Percentiles rank a stretch among this genome's conserved stretches.
Evolutionary conservation across 2,797 vertebrate species (phyloP).

Genomic region (Acipenser transmontanus): DNA sequence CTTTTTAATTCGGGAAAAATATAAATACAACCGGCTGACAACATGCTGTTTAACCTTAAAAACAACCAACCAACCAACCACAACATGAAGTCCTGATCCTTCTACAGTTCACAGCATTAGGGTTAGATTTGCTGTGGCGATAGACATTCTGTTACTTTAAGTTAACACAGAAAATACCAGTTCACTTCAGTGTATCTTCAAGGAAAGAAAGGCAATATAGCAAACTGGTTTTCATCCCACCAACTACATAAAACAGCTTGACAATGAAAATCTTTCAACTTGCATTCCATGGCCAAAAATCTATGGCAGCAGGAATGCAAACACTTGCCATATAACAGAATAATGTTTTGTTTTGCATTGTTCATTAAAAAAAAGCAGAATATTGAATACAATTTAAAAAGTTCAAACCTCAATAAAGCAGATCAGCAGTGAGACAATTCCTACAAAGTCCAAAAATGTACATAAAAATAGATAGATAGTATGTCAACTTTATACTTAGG

Average conservation of each 20-base stretch:
- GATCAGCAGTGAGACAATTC: too few relatives aligned
- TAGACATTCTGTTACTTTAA: constrained; percentile 36
- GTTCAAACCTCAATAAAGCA: too few relatives aligned
- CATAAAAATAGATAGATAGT: too few relatives aligned
- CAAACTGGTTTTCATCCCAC: constrained; percentile 28
- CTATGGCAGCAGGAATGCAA: constrained; percentile 47
- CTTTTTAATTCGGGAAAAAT: too few relatives aligned
- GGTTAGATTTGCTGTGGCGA: constrained; percentile 26
- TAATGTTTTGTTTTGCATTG: neutral
- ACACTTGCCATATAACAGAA: constrained; percentile 33
- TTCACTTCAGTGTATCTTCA: constrained; percentile 27
- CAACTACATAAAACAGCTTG: constrained; percentile 35
- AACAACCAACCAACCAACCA: too few relatives aligned
- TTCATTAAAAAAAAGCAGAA: neutral
- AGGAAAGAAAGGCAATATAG: constrained; percentile 34
- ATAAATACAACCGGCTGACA: too few relatives aligned
- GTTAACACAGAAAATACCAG: constrained; percentile 47
- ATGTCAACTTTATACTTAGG: too few relatives aligned
- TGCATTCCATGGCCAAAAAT: constrained; percentile 43
- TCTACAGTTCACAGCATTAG: too few relatives aligned
- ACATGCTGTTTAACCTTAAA: too few relatives aligned
- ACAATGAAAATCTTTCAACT: constrained; percentile 27
- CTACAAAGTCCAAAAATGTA: too few relatives aligned
- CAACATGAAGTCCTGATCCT: too few relatives aligned
- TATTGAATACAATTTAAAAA: neutral